phyloP scores from a whole-genome alignment of 2,113 vertebrate genomes.

The Edolisoma coerulescens region DNA sequence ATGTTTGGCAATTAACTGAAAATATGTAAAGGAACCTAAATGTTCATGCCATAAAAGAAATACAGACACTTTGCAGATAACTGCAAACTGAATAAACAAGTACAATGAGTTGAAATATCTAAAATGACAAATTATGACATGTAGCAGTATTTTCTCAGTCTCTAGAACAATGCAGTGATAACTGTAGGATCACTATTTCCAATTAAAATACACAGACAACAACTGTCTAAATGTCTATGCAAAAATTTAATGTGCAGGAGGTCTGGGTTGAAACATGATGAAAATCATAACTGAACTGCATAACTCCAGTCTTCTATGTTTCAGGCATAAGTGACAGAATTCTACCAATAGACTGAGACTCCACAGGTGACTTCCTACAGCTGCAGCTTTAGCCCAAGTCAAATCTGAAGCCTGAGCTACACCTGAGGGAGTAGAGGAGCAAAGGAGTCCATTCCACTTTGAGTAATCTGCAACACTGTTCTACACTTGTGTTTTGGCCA shows the following conservation, averaged over 20 bases:
- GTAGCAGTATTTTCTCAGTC: background rate
- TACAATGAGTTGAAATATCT: background rate
- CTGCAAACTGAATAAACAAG: background rate
- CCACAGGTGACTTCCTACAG: background rate
- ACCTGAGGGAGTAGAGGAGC: background rate
- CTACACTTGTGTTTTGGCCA: background rate
- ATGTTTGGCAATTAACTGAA: background rate
- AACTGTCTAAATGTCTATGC: background rate
- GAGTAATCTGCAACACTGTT: background rate
- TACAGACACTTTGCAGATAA: background rate
- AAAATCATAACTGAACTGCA: background rate
- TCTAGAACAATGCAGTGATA: background rate
- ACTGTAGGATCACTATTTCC: background rate
- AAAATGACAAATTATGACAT: background rate
- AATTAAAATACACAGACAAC: background rate
- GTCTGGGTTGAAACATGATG: background rate
- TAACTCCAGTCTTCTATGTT: background rate
- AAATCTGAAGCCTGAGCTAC: background rate
- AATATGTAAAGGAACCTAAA: background rate
- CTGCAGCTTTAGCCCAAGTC: background rate
- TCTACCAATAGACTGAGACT: background rate
- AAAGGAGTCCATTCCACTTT: background rate
- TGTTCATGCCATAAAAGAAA: background rate
- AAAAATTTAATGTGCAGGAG: background rate
- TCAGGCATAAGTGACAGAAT: background rate